Base-by-base conservation (phyloP, 2,113 vertebrate species). In the Oncorhynchus gorbuscha region DNA sequence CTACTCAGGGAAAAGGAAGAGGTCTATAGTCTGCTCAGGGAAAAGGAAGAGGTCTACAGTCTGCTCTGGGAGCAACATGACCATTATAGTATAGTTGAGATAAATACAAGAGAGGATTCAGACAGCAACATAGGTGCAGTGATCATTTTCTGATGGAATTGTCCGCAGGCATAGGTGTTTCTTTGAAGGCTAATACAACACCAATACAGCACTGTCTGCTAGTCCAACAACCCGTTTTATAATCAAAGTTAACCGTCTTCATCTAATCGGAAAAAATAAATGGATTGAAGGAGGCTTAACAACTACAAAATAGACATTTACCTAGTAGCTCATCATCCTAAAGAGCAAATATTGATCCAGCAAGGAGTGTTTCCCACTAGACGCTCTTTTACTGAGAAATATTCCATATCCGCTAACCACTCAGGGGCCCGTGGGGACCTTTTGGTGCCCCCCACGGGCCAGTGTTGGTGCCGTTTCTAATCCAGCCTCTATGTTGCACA, bases 271-370 rank as follows among this genome's bases (percentile, higher is more conserved):
- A 66, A 84, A 69, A 85, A 74, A 51, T 67, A 81, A 82, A 80
- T 69, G 14, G 55, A 88, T 69, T 11, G 59, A 70, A 49, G 72
- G 75, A 80, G 80, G 79, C 83, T 39, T 32, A 81, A 79, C 24
- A 68, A 80, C 9, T 3, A 18, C 76, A 85, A 84, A 84, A 82
- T 84, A 86, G 80, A 80, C 62, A 75, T 81, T 81, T 82, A 84
- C 83, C 84, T 66, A 79, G 76, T 80, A 87, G 85, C 89, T 90
- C 81, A 89, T 91, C 88, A 89, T 90, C 73, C 73, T 87, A 88
- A 86, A 73, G 86, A 73, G 73, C 86, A 79, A 58, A 66, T 89
- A 93, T 92, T 88, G 92, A 93, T 93, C 87, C 83, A 79, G 73
- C 72, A 80, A 77, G 76, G 81, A 78, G 69, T 62, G 59, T 18